These are phyloP conservation scores for Cyanoliseus patagonus DNA, from an alignment of 2,113 vertebrate species.

Conservation along the genomic window DNA sequence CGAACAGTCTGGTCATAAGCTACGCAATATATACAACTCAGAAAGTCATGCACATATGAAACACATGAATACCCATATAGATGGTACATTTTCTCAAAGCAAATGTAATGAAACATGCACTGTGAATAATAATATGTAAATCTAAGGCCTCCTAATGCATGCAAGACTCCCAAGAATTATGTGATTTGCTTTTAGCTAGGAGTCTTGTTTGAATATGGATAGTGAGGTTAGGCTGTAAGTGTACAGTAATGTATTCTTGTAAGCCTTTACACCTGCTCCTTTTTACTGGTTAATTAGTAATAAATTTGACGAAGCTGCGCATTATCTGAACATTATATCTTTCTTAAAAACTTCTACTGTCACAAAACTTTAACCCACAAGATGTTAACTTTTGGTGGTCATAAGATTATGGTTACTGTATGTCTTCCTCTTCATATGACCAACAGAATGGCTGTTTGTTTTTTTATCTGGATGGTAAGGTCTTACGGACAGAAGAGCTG, in stretches of 20 bases:
- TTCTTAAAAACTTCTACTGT: neutral
- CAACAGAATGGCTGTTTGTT: neutral
- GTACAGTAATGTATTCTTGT: neutral
- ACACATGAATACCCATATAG: neutral
- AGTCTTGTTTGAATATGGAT: conserved; percentile 50
- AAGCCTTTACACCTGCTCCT: conserved; percentile 1
- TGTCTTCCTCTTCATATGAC: neutral
- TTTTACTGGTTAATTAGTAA: conserved; percentile 41
- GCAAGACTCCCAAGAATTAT: conserved; percentile 21
- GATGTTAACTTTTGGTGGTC: neutral
- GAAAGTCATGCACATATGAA: neutral
- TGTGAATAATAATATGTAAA: conserved; percentile 56
- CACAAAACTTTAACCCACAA: neutral
- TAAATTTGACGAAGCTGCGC: neutral
- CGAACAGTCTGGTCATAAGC: neutral
- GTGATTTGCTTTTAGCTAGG: conserved; percentile 11
- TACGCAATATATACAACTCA: neutral
- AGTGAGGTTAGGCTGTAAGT: conserved; percentile 15
- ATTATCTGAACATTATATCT: neutral
- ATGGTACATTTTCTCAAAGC: conserved; percentile 17
- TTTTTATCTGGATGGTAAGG: neutral
- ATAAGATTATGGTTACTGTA: neutral
- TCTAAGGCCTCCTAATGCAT: conserved; percentile 15
- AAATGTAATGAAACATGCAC: conserved; percentile 25
- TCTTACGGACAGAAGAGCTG: neutral